Conservation (phyloP, 2,888 invertebrate genomes). For the Pollenia labialis region DNA sequence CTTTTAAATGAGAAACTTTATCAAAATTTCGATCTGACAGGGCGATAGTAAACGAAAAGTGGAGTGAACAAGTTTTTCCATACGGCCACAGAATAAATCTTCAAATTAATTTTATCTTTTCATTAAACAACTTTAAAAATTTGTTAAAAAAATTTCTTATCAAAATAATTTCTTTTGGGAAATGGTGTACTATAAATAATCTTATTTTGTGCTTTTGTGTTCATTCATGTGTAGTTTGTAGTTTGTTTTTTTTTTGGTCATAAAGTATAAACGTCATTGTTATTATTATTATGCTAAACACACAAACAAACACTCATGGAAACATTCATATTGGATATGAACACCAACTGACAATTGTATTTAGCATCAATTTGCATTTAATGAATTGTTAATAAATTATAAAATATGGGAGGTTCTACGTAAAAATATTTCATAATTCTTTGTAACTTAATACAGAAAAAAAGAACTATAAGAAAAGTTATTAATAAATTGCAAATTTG, state of each 20-base stretch:
- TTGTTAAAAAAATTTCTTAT: too few relatives aligned
- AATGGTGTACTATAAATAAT: conserved; percentile 13
- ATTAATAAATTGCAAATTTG: not conserved
- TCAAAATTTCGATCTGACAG: too few relatives aligned
- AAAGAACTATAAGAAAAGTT: not conserved
- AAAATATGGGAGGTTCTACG: conserved; percentile 36
- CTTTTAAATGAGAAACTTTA: too few relatives aligned
- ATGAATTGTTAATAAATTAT: conserved; percentile 52
- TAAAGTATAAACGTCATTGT: conserved; percentile 38
- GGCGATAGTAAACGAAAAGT: too few relatives aligned
- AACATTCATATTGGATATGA: not conserved
- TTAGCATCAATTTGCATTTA: conserved; percentile 61
- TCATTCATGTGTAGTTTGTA: conserved; percentile 46
- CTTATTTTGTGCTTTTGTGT: conserved; percentile 18
- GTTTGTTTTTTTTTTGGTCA: conserved; percentile 24
- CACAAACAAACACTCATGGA: not conserved
- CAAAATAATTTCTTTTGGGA: not conserved
- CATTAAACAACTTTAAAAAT: too few relatives aligned
- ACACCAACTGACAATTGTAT: conserved; percentile 32
- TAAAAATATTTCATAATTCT: conserved; percentile 15
- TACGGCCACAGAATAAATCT: too few relatives aligned
- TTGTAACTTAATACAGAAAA: not conserved
- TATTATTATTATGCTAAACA: conserved; percentile 4
- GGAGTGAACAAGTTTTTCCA: too few relatives aligned
- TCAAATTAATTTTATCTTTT: too few relatives aligned